Base-by-base conservation (phyloP, 2,888 invertebrate genomes). In the Acronicta alni region DNA sequence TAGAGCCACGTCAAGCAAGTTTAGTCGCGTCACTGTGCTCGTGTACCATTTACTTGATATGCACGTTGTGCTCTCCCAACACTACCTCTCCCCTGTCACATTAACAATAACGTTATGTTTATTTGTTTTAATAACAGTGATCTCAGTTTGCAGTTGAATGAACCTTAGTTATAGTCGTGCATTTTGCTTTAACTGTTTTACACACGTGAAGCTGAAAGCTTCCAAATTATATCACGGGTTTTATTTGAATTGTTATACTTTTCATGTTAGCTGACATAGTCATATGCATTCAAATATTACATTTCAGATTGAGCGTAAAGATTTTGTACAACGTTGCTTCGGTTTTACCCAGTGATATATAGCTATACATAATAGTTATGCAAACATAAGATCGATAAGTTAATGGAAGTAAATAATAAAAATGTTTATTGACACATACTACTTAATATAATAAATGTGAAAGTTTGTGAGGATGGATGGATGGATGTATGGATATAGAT, bases 71-170 rank as follows among this genome's bases (percentile, higher is more conserved):
- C 30, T 57, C 51, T 26, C 30, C 38, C 48, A 37, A 46, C 48
- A 41, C 45, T n/a, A 37, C 18, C 41, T 9, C 18, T 41, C 30
- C n/a, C 7, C 35, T 35, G 43, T 42, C 42, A 30, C 41, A 55
- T 47, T 57, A 44, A 49, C 44, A 55, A 55, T 45, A 61, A 53
- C 45, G 48, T 63, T 43, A 62, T 55, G 58, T 72, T 74, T 75
- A 75, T 72, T 72, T 61, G 66, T 69, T 72, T 69, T 66, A 64
- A 66, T 66, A 72, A 57, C 47, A 61, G 44, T 15, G 41, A 39
- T 47, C 57, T 53, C 51, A 72, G 41, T 68, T 58, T 44, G 46
- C 47, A 58, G 59, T 64, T 57, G 43, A 60, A 54, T 52, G 47
- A 69, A 66, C 59, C 37, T 39, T 16, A 53, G 55, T 57, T 69